A percentile compares a stretch with the other conserved stretches of the same genome.
Conservation (phyloP, 1,140 invertebrate species). For the Chymomyza costata region DNA sequence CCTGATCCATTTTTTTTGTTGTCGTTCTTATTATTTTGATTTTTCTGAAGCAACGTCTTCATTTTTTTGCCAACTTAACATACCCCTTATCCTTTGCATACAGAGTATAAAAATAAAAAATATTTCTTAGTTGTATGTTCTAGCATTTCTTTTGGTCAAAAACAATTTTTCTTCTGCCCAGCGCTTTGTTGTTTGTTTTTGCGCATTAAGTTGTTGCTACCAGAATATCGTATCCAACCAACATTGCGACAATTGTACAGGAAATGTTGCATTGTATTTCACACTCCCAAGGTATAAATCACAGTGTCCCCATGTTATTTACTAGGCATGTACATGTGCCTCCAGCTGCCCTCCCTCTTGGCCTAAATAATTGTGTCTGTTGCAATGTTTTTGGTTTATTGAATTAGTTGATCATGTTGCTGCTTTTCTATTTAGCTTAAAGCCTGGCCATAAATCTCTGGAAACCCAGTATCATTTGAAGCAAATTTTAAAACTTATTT, state of each 20-base stretch:
- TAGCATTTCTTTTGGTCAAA: conserved; percentile 32
- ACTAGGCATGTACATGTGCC: conserved; percentile 1
- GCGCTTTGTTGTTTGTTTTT: conserved; percentile 42
- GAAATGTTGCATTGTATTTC: conserved; percentile 55
- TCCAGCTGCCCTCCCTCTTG: background rate
- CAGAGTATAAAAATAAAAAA: conserved; percentile 43
- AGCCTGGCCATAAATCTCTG: conserved; percentile 50
- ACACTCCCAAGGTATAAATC: conserved; percentile 53
- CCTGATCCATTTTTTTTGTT: no score
- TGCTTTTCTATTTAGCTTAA: conserved; percentile 33
- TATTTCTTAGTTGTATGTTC: conserved; percentile 25
- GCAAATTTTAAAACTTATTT: conserved; percentile 48
- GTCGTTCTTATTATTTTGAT: no score
- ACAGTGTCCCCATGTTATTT: conserved; percentile 46
- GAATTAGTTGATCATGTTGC: conserved; percentile 59
- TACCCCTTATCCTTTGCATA: no score
- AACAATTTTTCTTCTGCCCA: conserved; percentile 40
- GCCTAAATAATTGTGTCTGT: no score
- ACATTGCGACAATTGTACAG: conserved; percentile 24
- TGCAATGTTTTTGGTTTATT: conserved; percentile 45
- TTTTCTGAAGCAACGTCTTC: no score
- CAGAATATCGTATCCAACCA: conserved; percentile 29
- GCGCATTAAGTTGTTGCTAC: conserved; percentile 60
- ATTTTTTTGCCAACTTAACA: no score
- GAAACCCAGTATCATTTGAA: conserved; percentile 35